These are phyloP conservation scores for Galleria mellonella DNA, from an alignment of 1,140 invertebrate species.

Conservation along the genomic window DNA sequence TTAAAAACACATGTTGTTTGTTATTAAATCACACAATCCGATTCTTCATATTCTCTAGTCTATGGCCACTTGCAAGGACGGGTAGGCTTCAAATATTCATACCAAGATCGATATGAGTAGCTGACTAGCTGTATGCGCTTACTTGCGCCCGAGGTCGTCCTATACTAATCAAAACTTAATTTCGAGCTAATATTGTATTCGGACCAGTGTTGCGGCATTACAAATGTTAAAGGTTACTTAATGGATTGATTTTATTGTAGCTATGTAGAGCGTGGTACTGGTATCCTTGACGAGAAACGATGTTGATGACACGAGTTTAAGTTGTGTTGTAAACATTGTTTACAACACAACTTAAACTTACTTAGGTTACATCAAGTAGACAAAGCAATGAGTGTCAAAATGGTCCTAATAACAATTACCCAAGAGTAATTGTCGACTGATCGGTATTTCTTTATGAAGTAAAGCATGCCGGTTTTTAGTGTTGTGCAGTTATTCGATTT, in stretches of 20 bases:
- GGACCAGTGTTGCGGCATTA: conserved; percentile 29
- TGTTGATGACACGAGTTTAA: too few species aligned
- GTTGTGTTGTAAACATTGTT: neutral
- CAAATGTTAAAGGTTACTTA: conserved; percentile 33
- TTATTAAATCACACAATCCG: too few species aligned
- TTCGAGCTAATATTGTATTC: conserved; percentile 50
- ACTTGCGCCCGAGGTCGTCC: conserved; percentile 32
- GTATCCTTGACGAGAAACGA: neutral
- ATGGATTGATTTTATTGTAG: conserved; percentile 21
- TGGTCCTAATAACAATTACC: too few species aligned
- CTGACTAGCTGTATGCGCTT: conserved; percentile 37
- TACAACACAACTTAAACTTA: too few species aligned
- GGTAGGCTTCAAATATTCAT: conserved; percentile 61
- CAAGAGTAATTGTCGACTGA: too few species aligned
- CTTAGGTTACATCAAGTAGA: too few species aligned
- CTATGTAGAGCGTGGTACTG: neutral
- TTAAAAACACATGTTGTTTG: too few species aligned
- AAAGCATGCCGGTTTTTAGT: too few species aligned
- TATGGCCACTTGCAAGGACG: conserved; percentile 41
- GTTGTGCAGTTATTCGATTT: too few species aligned
- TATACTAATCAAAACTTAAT: conserved; percentile 59
- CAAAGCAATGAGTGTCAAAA: too few species aligned
- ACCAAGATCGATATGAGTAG: conserved; percentile 54
- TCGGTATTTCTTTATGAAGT: too few species aligned
- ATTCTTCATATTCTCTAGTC: conserved; percentile 19